A percentile compares a stretch with the other conserved stretches of the same genome.
Evolutionary conservation across 2,888 invertebrate species (phyloP).

Genomic region (Lysandra bellargus): DNA sequence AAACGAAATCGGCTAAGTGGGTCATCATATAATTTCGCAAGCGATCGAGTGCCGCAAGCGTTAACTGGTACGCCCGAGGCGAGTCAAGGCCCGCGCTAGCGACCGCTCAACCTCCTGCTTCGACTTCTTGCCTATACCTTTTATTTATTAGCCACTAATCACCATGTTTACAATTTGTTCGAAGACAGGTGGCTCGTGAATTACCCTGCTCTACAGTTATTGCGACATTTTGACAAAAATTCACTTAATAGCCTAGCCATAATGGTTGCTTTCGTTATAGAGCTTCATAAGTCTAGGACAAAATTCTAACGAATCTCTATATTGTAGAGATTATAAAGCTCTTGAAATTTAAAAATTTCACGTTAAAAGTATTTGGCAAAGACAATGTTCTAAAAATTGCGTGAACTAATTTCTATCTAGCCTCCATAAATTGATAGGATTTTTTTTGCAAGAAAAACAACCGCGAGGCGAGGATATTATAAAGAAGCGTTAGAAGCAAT

Average conservation of each 20-base stretch:
- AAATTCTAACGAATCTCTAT: not conserved
- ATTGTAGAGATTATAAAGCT: not conserved
- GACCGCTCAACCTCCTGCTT: slow-evolving; percentile 65
- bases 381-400: not conserved
- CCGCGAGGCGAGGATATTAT: not conserved
- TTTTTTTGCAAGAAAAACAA: not conserved
- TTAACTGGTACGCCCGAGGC: slow-evolving; percentile 72
- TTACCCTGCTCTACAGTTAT: not conserved
- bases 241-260: not conserved
- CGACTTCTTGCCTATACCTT: slow-evolving; percentile 35
- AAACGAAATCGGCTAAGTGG: slow-evolving; percentile 75
- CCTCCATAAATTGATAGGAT: not conserved
- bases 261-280: not conserved
- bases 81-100: slow-evolving; percentile 68
- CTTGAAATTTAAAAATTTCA: not conserved
- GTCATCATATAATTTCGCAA: slow-evolving; percentile 79
- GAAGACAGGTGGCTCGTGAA: not conserved
- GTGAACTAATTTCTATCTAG: not conserved
- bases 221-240: not conserved
- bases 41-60: slow-evolving; percentile 76
- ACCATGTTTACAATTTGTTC: not conserved
- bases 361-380: not conserved
- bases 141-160: slow-evolving; percentile 28
- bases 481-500: slow-evolving; percentile 11
- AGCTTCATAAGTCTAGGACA: not conserved